phyloP scores from a whole-genome alignment of 1,140 invertebrate genomes.

The Caenorhabditis tropicalis region DNA sequence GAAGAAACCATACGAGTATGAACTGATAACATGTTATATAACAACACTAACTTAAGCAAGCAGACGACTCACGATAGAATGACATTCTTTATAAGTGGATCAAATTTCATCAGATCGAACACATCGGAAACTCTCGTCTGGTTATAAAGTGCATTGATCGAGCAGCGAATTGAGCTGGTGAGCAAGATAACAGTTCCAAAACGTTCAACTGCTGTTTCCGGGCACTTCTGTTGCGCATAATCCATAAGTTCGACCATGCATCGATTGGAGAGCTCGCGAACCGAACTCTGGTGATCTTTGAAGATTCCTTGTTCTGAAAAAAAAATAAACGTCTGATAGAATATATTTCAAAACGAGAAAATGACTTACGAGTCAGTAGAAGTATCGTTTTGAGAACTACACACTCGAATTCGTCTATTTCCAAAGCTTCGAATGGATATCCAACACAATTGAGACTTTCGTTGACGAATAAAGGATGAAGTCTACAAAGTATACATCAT shows the following conservation, averaged over 20 bases:
- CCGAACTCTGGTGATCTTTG: not conserved
- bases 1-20: too few species aligned
- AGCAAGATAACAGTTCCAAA: conserved; percentile 28
- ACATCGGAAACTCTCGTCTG: conserved; percentile 48
- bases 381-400: conserved; percentile 47
- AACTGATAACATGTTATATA: too few species aligned
- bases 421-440: conserved; percentile 16
- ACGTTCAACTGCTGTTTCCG: conserved; percentile 30
- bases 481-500: conserved; percentile 27
- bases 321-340: not conserved
- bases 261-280: not conserved
- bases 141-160: conserved; percentile 31
- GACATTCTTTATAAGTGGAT: conserved; percentile 39
- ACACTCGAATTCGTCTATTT: conserved; percentile 43
- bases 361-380: conserved; percentile 41
- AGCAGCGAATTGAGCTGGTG: conserved; percentile 30
- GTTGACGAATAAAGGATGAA: conserved; percentile 40
- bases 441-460: conserved; percentile 41
- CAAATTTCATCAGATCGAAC: conserved; percentile 50
- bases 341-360: too few species aligned
- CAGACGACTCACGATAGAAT: not conserved
- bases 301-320: conserved; percentile 35
- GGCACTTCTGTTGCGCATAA: conserved; percentile 18
- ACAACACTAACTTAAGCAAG: not conserved
- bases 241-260: conserved; percentile 4